Percentiles rank a stretch among this genome's conserved stretches.
Conservation (phyloP, 2,888 invertebrate genomes). For the Copidosoma aretas region DNA sequence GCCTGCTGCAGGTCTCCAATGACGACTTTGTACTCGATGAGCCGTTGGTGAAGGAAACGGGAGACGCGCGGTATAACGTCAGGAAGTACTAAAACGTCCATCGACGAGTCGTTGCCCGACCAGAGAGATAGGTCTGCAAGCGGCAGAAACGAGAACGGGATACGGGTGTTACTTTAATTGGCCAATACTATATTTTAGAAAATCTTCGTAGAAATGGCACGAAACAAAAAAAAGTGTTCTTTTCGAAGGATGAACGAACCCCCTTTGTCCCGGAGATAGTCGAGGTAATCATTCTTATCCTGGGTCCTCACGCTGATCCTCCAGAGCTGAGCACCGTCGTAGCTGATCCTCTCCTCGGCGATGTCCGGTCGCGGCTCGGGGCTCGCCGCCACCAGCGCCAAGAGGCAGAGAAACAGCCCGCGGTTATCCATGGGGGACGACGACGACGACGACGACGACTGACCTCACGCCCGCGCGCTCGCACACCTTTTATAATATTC, state of each 20-base stretch:
- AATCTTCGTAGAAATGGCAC: no score
- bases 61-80: slow-evolving; percentile 71
- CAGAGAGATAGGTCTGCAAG: slow-evolving; percentile 70
- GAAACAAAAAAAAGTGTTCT: no score
- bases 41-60: slow-evolving; percentile 68
- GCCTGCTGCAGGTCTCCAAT: slow-evolving; percentile 80
- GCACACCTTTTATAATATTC: slow-evolving; percentile 56
- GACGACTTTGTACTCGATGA: slow-evolving; percentile 73
- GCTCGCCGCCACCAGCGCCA: slow-evolving; percentile 15
- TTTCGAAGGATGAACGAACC: slow-evolving; percentile 62
- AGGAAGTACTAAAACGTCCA: slow-evolving; percentile 77
- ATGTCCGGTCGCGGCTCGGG: slow-evolving; percentile 49
- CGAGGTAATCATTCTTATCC: slow-evolving; percentile 64
- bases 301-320: slow-evolving; percentile 67
- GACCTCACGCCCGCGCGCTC: slow-evolving; percentile 44
- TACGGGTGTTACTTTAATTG: no score
- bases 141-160: background rate
- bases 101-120: slow-evolving; percentile 69
- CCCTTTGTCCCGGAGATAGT: slow-evolving; percentile 66
- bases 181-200: no score
- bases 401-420: slow-evolving; percentile 4
- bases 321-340: slow-evolving; percentile 81
- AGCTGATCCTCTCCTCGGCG: slow-evolving; percentile 65
- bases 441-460: no score
- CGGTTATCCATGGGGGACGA: slow-evolving; percentile 36